A percentile compares a stretch with the other conserved stretches of the same genome.
These are phyloP conservation scores for Cataglyphis rosenhaueri DNA, from an alignment of 2,888 invertebrate genomes.

Conservation along the genomic window DNA sequence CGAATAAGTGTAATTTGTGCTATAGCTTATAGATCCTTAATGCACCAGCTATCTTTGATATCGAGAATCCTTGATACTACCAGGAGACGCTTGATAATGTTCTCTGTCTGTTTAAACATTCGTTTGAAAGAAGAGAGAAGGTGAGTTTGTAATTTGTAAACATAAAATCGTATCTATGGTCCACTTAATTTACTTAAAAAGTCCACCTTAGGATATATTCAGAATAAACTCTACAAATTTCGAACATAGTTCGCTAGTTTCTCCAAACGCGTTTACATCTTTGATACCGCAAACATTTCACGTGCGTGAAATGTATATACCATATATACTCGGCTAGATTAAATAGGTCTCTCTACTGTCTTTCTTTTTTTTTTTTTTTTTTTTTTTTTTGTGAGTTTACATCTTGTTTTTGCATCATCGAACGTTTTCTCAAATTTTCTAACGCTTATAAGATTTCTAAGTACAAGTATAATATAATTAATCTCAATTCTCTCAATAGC, in stretches of 20 bases:
- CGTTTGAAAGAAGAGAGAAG: not conserved
- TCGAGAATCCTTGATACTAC: not conserved
- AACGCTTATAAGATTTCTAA: constrained; percentile 49
- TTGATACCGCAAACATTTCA: not conserved
- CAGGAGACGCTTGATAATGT: not conserved
- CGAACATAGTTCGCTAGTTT: not conserved
- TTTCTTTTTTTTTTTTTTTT: constrained; percentile 46
- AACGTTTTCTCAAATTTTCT: constrained; percentile 7
- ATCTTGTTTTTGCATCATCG: constrained; percentile 10
- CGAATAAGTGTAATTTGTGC: not conserved
- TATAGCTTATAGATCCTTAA: not conserved
- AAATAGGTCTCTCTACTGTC: constrained; percentile 63
- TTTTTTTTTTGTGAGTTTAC: constrained; percentile 30
- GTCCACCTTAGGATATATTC: not conserved
- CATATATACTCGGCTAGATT: constrained; percentile 65
- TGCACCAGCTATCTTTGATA: not conserved
- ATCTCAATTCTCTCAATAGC: constrained; percentile 82
- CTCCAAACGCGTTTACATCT: not conserved
- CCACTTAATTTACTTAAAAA: not conserved
- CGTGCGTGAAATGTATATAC: not conserved
- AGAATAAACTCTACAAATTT: not conserved
- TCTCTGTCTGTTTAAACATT: not conserved
- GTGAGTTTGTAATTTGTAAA: not conserved
- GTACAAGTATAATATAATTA: constrained; percentile 65
- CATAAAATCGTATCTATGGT: not conserved